Percentiles rank a stretch among this genome's conserved stretches.
phyloP scores from a whole-genome alignment of 2,797 vertebrate species.

The Platyrinchus mystaceus region DNA sequence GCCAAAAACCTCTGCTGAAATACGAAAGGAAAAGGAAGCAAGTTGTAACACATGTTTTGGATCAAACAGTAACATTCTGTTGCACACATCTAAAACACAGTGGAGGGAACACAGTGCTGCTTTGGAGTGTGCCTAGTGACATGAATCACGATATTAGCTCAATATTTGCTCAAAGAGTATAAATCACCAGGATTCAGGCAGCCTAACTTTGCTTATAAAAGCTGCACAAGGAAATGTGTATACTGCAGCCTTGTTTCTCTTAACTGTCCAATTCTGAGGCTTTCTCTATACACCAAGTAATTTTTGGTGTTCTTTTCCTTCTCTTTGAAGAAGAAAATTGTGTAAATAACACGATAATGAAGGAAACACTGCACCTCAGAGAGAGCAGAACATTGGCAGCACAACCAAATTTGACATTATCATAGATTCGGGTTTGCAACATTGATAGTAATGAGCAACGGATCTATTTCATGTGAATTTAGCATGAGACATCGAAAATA shows the following conservation, averaged over 20 bases:
- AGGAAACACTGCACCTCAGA: not conserved
- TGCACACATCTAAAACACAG: slow-evolving; percentile 1
- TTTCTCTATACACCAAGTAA: not conserved
- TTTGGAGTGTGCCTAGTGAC: slow-evolving; percentile 12
- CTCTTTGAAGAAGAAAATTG: not conserved
- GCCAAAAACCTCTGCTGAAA: not conserved
- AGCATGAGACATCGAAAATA: not conserved
- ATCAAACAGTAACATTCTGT: slow-evolving; percentile 51
- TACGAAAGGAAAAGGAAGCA: not conserved
- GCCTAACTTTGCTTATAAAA: not conserved
- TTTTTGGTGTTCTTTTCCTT: not conserved
- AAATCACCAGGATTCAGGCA: slow-evolving; percentile 14
- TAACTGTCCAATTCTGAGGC: not conserved
- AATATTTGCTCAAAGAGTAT: slow-evolving; percentile 46
- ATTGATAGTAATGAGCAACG: not conserved
- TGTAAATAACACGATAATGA: not conserved
- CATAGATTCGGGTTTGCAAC: not conserved
- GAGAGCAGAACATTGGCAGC: not conserved
- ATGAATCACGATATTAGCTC: slow-evolving; percentile 29
- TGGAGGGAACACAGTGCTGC: slow-evolving; percentile 19
- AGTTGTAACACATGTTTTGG: slow-evolving; percentile 17
- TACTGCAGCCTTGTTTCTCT: not conserved
- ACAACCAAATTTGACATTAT: not conserved
- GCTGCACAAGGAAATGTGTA: not conserved
- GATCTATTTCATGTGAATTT: not conserved